Evolutionary conservation across 53 echinoderm and acorn worm genomes (phyloP).

Genomic region (Stichopus horrens): DNA sequence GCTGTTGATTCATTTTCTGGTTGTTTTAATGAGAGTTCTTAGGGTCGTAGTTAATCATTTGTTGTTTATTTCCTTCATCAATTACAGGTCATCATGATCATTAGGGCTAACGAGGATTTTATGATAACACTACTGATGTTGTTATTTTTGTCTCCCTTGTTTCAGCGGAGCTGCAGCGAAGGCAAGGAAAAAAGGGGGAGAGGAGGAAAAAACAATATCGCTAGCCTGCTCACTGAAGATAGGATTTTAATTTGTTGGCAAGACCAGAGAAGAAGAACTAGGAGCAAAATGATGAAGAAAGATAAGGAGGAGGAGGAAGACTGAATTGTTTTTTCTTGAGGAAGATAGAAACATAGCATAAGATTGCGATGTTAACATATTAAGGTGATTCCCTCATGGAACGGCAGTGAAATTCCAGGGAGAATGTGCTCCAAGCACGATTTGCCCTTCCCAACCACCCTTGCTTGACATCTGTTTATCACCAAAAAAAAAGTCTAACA

Average conservation of each 20-base stretch:
- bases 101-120: slow-evolving; percentile 6
- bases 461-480: too few relatives aligned
- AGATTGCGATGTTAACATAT: background rate
- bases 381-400: background rate
- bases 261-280: background rate
- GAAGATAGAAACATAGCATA: background rate
- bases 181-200: background rate
- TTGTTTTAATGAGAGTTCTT: slow-evolving; percentile 2
- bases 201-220: background rate
- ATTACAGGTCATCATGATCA: slow-evolving; percentile 1
- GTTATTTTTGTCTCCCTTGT: slow-evolving; percentile 11
- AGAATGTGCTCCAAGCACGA: too few relatives aligned
- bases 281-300: too few relatives aligned
- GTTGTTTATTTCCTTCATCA: slow-evolving; percentile 10
- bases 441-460: too few relatives aligned
- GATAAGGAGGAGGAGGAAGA: background rate
- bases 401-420: too few relatives aligned
- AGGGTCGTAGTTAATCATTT: slow-evolving; percentile 5
- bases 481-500: too few relatives aligned
- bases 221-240: background rate
- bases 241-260: background rate
- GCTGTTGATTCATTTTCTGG: background rate
- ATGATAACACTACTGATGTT: slow-evolving; percentile 15
- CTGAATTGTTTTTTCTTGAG: background rate
- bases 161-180: background rate